Evolutionary conservation across 2,888 invertebrate genomes (phyloP).

Genomic region (Phalangium opilio): DNA sequence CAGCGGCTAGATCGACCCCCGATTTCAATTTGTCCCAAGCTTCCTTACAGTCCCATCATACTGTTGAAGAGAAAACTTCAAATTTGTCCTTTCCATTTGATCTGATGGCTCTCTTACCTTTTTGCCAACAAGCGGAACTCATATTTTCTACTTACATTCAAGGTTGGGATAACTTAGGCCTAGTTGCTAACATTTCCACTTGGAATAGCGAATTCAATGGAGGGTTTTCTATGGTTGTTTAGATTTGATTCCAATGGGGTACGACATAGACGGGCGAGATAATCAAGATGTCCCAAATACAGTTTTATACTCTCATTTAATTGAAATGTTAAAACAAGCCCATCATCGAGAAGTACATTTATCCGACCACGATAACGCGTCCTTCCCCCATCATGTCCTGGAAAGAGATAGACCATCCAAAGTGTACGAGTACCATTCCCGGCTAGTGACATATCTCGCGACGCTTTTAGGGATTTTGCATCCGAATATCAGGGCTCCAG

Average conservation of each 20-base stretch:
- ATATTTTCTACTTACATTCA: slow-evolving; percentile 51
- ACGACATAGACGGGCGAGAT: background rate
- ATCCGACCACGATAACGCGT: slow-evolving; percentile 35
- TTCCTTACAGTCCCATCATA: background rate
- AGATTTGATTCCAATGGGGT: too few relatives aligned
- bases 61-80: slow-evolving; percentile 39
- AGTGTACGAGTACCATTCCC: background rate
- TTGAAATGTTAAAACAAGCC: slow-evolving; percentile 24
- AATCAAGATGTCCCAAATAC: slow-evolving; percentile 23
- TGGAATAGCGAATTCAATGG: too few relatives aligned
- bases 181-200: too few relatives aligned
- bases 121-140: slow-evolving; percentile 53
- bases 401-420: slow-evolving; percentile 21
- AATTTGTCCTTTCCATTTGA: slow-evolving; percentile 50
- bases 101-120: slow-evolving; percentile 45
- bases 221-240: too few relatives aligned
- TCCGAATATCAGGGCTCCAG: too few relatives aligned
- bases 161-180: slow-evolving; percentile 34
- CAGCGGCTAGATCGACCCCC: slow-evolving; percentile 2
- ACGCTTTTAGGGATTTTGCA: too few relatives aligned
- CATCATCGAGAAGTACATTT: slow-evolving; percentile 28
- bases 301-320: slow-evolving; percentile 27
- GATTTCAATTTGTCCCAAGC: background rate
- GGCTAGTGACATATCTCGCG: too few relatives aligned
- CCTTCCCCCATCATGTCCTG: slow-evolving; percentile 25